phyloP scores from a whole-genome alignment of 2,797 vertebrate genomes.

The Heteromormyrus szaboi region DNA sequence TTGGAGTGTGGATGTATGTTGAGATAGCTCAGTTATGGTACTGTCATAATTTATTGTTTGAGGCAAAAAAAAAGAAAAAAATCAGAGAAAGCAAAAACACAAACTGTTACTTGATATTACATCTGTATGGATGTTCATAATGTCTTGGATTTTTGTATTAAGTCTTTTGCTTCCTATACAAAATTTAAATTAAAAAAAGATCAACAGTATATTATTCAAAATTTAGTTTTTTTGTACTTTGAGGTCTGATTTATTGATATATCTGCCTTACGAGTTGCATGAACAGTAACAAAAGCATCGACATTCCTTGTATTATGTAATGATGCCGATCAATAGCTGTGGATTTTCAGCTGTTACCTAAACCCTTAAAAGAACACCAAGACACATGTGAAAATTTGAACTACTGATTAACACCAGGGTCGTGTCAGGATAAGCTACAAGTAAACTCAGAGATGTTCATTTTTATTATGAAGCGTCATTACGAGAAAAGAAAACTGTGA shows the following conservation, averaged over 20 bases:
- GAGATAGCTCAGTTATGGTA: slow-evolving; percentile 48
- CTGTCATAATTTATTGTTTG: slow-evolving; percentile 71
- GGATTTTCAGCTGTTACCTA: not conserved
- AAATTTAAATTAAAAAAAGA: slow-evolving; percentile 41
- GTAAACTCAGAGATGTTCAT: slow-evolving; percentile 25
- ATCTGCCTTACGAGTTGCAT: slow-evolving; percentile 24
- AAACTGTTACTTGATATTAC: slow-evolving; percentile 67
- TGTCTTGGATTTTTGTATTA: slow-evolving; percentile 48
- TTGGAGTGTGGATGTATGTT: slow-evolving; percentile 36
- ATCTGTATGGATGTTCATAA: slow-evolving; percentile 56
- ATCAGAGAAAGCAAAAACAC: slow-evolving; percentile 32
- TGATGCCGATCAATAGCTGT: not conserved
- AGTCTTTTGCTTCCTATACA: slow-evolving; percentile 44
- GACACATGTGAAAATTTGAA: slow-evolving; percentile 41
- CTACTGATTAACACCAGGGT: slow-evolving; percentile 43
- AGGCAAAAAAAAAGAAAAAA: slow-evolving; percentile 48
- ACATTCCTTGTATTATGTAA: slow-evolving; percentile 55
- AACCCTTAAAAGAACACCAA: slow-evolving; percentile 5
- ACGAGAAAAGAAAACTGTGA: slow-evolving; percentile 33
- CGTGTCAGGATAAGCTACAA: slow-evolving; percentile 36
- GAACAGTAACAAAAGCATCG: slow-evolving; percentile 38
- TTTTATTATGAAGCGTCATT: slow-evolving; percentile 22
- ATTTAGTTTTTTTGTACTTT: slow-evolving; percentile 52
- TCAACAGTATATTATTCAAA: slow-evolving; percentile 44
- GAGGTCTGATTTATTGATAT: slow-evolving; percentile 39